These are phyloP conservation scores for Andrena camellia DNA, from an alignment of 2,888 invertebrate genomes.

Conservation along the genomic window DNA sequence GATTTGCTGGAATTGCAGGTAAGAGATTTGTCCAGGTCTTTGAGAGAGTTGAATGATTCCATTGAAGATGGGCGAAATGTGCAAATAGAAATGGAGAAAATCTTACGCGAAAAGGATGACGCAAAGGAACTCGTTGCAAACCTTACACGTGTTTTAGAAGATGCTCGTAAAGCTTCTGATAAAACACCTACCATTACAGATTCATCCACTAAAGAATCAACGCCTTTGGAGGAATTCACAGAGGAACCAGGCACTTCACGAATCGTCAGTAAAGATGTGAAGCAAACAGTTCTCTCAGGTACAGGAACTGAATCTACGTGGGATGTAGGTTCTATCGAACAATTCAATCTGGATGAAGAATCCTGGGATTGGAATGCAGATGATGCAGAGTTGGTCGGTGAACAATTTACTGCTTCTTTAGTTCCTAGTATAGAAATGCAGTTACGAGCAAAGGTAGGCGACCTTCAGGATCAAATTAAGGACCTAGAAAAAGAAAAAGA, in stretches of 20 bases:
- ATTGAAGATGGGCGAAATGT: conserved; percentile 52
- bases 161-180: conserved; percentile 76
- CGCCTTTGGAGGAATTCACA: conserved; percentile 14
- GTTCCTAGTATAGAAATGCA: conserved; percentile 74
- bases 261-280: background rate
- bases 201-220: conserved; percentile 18
- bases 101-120: conserved; percentile 87
- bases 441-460: conserved; percentile 85
- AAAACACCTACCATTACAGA: conserved; percentile 27
- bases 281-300: conserved; percentile 81
- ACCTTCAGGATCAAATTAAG: conserved; percentile 88
- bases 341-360: conserved; percentile 84
- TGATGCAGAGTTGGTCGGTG: conserved; percentile 86
- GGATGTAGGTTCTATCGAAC: conserved; percentile 76
- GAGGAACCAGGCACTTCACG: conserved; percentile 28
- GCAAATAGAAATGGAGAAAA: conserved; percentile 65
- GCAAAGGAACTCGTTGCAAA: conserved; percentile 88
- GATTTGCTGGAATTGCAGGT: conserved; percentile 75
- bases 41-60: conserved; percentile 67
- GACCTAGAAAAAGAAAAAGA: conserved; percentile 75
- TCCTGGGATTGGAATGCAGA: conserved; percentile 88
- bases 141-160: conserved; percentile 89
- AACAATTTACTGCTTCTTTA: conserved; percentile 72
- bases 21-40: conserved; percentile 72
- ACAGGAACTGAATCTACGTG: conserved; percentile 85